A percentile compares a stretch with the other conserved stretches of the same genome.
These are phyloP conservation scores for Isurus oxyrinchus DNA, from an alignment of 2,113 vertebrate genomes.

Conservation along the genomic window DNA sequence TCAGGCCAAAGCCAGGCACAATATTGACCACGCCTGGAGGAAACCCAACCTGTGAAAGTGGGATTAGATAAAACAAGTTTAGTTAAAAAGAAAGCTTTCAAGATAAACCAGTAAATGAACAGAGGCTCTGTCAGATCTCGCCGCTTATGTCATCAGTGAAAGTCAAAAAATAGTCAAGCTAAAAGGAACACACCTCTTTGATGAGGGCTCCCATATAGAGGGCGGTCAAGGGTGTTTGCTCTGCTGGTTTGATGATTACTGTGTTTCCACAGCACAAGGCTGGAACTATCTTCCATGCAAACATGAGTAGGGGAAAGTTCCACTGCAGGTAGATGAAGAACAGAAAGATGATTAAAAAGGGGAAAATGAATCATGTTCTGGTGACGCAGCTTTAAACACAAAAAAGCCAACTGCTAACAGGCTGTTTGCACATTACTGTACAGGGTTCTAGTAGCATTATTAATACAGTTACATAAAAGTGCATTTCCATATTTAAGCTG, in stretches of 20 bases:
- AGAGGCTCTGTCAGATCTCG: slow-evolving; percentile 57
- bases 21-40: slow-evolving; percentile 98
- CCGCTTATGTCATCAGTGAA: slow-evolving; percentile 16
- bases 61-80: slow-evolving; percentile 62
- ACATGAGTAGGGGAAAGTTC: slow-evolving; percentile 99
- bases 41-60: slow-evolving; percentile 91
- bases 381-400: not conserved
- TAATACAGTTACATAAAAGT: not conserved
- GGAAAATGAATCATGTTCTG: not conserved
- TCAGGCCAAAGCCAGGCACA: slow-evolving; percentile 93
- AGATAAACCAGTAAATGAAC: slow-evolving; percentile 52
- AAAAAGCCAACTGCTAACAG: not conserved
- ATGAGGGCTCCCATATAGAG: slow-evolving; percentile 88
- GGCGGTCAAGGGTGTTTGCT: slow-evolving; percentile 92
- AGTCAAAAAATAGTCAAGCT: not conserved
- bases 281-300: slow-evolving; percentile 94
- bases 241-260: slow-evolving; percentile 89
- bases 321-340: slow-evolving; percentile 63
- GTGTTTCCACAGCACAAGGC: slow-evolving; percentile 94
- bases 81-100: slow-evolving; percentile 50
- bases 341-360: not conserved
- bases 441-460: not conserved
- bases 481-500: not conserved
- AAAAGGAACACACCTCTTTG: slow-evolving; percentile 76
- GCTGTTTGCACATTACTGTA: not conserved